Evolutionary conservation across 2,113 vertebrate genomes (phyloP), one percentile per base, ranked within the genome.

Genomic region (Myodes glareolus): DNA sequence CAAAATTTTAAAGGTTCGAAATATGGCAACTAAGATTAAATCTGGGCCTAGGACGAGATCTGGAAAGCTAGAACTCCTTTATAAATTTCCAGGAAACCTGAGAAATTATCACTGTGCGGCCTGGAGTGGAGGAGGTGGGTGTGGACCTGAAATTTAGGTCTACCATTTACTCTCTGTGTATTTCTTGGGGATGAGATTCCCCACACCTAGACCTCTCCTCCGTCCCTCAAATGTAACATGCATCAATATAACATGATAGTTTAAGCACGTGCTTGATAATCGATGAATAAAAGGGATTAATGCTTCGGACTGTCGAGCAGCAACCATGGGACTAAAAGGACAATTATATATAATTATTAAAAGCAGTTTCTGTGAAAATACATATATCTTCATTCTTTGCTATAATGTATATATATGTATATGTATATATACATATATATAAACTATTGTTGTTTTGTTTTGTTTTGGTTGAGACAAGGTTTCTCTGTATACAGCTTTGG

Each of bases 281-380:
- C 13, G 50, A 7, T 55, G 47, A 75, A 55, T 36, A 63, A 10
- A 80, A 93, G 75, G 39, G n/a, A 80, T 45, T 67, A 42, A 50
- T n/a, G 72, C 10, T 78, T 91, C 70, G 65, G 73, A 72, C 75
- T 87, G 13, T 58, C 50, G 58, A 36, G 73, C 17, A 92, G 39
- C 72, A 78, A 78, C 76, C 88, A 73, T 2, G n/a, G 23, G 91
- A 55, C 55, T 9, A 77, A 84, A 73, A 93, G 39, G 63, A 61
- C 78, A 72, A 77, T 89, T 73, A 5, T 36, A 5, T 21, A 36
- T 78, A 52, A 63, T 27, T 39, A 84, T 61, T 33, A 93, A 94
- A 85, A 90, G 72, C 42, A 50, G 73, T 88, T 85, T 95, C 77
- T 73, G 31, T 17, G 47, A n/a, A 91, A 86, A 92, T 42, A 70